A percentile compares a stretch with the other conserved stretches of the same genome.
Conservation (phyloP, 35 echinoderm and acorn worm genomes). For the Holothuria glaberrima region DNA sequence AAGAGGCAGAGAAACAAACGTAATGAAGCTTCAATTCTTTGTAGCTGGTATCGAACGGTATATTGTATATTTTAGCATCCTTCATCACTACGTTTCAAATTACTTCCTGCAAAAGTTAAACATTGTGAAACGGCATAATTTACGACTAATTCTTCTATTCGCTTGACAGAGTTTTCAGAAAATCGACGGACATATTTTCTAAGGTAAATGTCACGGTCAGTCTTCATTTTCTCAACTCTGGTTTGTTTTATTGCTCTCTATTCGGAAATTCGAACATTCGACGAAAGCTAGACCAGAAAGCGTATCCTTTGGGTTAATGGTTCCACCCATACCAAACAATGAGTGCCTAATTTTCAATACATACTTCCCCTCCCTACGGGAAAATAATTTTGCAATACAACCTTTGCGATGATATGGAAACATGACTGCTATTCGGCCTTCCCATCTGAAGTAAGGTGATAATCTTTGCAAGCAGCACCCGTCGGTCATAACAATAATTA, state of each 20-base stretch:
- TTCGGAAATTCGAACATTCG: conserved; percentile 27
- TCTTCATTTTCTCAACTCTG: not conserved
- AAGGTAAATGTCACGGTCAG: conserved; percentile 25
- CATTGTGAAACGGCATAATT: too few species aligned
- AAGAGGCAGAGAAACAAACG: too few species aligned
- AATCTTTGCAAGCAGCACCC: too few species aligned
- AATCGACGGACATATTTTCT: not conserved
- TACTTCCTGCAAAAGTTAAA: too few species aligned
- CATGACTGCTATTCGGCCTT: not conserved
- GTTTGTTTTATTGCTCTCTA: conserved; percentile 19
- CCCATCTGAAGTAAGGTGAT: too few species aligned
- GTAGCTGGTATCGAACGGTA: too few species aligned
- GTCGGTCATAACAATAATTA: too few species aligned
- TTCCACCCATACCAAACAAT: not conserved
- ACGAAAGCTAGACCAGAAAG: conserved; percentile 1
- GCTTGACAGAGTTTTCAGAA: conserved; percentile 6
- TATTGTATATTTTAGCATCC: too few species aligned
- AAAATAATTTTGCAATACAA: conserved; percentile 45
- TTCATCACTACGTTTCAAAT: too few species aligned
- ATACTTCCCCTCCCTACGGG: conserved; percentile 12
- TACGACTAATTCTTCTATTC: not conserved
- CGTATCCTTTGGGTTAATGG: not conserved
- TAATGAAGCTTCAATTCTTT: too few species aligned
- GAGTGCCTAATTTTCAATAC: conserved; percentile 19
- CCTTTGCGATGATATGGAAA: conserved; percentile 13